Conservation (phyloP, 2,888 invertebrate genomes). For the Cephus nigrinus region DNA sequence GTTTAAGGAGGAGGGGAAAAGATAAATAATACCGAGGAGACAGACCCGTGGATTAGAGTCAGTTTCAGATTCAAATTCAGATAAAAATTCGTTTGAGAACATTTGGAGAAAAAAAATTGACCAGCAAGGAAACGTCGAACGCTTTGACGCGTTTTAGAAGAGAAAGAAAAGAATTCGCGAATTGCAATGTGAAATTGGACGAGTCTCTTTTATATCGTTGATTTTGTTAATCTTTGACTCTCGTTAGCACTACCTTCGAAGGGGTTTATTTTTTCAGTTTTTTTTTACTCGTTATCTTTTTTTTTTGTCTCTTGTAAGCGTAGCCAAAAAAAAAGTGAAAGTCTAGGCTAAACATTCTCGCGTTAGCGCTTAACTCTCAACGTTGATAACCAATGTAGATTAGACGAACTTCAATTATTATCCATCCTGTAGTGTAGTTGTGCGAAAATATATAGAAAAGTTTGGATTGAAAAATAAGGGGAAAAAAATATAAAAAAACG, state of each 20-base stretch:
- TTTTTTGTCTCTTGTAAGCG: not conserved
- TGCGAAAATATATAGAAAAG: not conserved
- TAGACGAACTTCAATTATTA: not conserved
- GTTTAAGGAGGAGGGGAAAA: conserved; percentile 12
- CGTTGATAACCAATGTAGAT: not conserved
- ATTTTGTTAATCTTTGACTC: not conserved
- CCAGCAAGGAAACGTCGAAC: not conserved
- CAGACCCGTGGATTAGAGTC: conserved; percentile 10
- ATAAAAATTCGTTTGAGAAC: not conserved
- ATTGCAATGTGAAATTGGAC: not conserved
- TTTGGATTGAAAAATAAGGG: not conserved
- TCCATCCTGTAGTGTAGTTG: not conserved
- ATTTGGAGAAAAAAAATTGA: conserved; percentile 1
- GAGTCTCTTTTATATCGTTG: not conserved
- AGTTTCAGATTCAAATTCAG: conserved; percentile 6
- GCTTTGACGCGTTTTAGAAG: not conserved
- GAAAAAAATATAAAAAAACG: not conserved
- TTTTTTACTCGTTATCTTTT: not conserved
- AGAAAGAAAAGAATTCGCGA: not conserved
- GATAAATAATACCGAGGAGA: not conserved
- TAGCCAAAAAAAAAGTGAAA: not conserved
- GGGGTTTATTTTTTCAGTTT: not conserved
- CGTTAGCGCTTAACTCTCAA: not conserved
- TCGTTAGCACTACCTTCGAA: not conserved
- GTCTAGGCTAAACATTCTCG: not conserved